Evolutionary conservation across 2,888 invertebrate genomes (phyloP), one percentile per base, ranked within the genome.

Genomic region (Tetheella fluctuosa): DNA sequence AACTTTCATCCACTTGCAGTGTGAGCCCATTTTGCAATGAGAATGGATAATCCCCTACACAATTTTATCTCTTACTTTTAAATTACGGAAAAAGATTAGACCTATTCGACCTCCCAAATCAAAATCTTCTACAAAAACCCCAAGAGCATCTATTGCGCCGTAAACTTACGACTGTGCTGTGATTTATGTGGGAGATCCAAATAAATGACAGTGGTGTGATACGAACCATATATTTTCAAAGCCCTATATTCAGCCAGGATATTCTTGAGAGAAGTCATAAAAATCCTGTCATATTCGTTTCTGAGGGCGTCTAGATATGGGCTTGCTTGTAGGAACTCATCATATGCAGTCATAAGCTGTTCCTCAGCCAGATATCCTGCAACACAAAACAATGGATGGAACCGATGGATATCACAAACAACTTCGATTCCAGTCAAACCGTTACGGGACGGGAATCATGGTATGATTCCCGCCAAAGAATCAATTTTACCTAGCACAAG

Each of bases 221-320:
- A 80, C 84, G 59, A 70, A 93, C 93, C 88, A 76, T 83, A 89
- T 76, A 93, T 89, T 79, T 90, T 91, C 25, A 92, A 85, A 62
- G 92, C 93, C 70, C 92, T 88, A 68, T 91, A 93, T 80, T 93
- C 93, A 61, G 92, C 90, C 64, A 93, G 74, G 74, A 93, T 91
- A 76, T 84, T 89, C 73, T 76, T 89, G 12, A 93, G 82, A 64
- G 93, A 90, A 75, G 90, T 91, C 90, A 93, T 93, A 74, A 91
- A 88, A 70, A 91, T 86, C 69, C 92, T 88, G 77, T 91, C 92
- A 84, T 89, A 93, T 76, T 91, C 93, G 81, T 90, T 93, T 65
- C 80, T 80, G 42, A 85, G 76, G 13, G 89, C 92, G 68, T 92
- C 93, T 69, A 93, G 81, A 73, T 92, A 92, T 0, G 90, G 91